These are phyloP conservation scores for Arctia plantaginis DNA, from an alignment of 2,888 invertebrate genomes.

Conservation along the genomic window DNA sequence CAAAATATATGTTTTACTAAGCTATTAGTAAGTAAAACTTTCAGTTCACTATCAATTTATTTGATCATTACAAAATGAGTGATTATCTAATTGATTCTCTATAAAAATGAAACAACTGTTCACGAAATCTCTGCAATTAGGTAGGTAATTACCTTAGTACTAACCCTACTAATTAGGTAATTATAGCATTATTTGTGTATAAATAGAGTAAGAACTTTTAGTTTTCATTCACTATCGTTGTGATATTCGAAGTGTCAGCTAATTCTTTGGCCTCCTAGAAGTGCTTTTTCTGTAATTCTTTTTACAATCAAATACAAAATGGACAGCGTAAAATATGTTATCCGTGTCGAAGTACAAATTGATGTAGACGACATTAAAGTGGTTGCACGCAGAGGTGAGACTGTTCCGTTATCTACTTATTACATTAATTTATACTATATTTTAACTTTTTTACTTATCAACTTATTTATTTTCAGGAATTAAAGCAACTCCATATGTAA, in stretches of 20 bases:
- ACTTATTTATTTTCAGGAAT: not conserved
- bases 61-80: no score
- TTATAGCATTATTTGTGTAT: no score
- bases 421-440: not conserved
- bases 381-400: not conserved
- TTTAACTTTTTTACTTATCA: no score
- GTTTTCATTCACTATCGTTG: not conserved
- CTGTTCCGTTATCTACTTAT: not conserved
- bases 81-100: no score
- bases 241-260: not conserved
- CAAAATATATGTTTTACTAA: no score
- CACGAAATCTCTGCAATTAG: no score
- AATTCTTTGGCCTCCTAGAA: not conserved
- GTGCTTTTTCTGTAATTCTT: not conserved
- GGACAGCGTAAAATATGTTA: not conserved
- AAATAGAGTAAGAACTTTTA: no score
- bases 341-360: not conserved
- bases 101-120: no score
- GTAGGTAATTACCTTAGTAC: no score
- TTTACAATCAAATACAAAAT: not conserved
- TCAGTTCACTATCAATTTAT: no score
- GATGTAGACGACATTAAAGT: not conserved
- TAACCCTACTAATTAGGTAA: no score
- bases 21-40: no score
- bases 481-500: not conserved